Percentiles rank a stretch among this genome's conserved stretches.
Conservation (phyloP, 1,140 invertebrate species). For the Drosophila pruinosa region DNA sequence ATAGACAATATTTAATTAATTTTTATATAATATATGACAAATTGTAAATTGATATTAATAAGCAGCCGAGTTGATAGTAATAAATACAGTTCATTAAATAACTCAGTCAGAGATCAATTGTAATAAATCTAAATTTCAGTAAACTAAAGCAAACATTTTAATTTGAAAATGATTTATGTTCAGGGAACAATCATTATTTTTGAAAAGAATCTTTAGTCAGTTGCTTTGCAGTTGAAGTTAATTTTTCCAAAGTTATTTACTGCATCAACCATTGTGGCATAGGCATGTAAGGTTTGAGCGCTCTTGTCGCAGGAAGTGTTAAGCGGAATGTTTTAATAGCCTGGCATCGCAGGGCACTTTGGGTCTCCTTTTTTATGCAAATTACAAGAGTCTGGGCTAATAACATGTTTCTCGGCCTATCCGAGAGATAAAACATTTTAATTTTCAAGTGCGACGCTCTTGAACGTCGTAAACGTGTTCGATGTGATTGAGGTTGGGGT, state of each 20-base stretch:
- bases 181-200: too few relatives aligned
- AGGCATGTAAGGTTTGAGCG: not conserved
- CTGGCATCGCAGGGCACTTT: slow-evolving; percentile 42
- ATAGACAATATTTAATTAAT: too few relatives aligned
- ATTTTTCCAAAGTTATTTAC: not conserved
- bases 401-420: slow-evolving; percentile 63
- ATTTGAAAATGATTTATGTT: too few relatives aligned
- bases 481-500: not conserved
- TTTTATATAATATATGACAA: not conserved
- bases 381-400: slow-evolving; percentile 73
- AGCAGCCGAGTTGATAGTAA: too few relatives aligned
- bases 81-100: too few relatives aligned
- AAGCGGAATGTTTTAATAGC: slow-evolving; percentile 79
- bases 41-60: not conserved
- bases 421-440: slow-evolving; percentile 66
- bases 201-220: too few relatives aligned
- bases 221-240: too few relatives aligned
- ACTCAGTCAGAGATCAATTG: too few relatives aligned
- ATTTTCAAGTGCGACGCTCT: slow-evolving; percentile 49
- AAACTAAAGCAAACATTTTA: too few relatives aligned
- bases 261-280: slow-evolving; percentile 9
- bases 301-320: slow-evolving; percentile 76
- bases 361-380: slow-evolving; percentile 61
- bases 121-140: too few relatives aligned
- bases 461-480: slow-evolving; percentile 13